Evolutionary conservation across 1,140 invertebrate genomes (phyloP).

Genomic region (Pteromalus puparum): DNA sequence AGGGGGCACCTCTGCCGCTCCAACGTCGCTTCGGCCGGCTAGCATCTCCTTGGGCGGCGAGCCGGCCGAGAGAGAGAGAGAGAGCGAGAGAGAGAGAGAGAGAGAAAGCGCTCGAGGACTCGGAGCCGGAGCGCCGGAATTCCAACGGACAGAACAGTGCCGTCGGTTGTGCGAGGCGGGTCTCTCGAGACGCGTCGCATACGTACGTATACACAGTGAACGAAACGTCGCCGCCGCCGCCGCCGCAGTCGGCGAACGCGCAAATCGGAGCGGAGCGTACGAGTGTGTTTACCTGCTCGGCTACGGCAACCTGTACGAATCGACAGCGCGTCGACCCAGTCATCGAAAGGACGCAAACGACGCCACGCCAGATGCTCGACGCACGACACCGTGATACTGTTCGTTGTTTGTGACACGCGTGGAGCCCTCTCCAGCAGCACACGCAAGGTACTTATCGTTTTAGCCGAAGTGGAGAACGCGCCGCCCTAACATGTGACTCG

Average conservation of each 20-base stretch:
- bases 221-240: background rate
- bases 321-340: background rate
- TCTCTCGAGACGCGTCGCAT: constrained; percentile 48
- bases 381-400: background rate
- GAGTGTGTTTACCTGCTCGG: background rate
- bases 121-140: constrained; percentile 64
- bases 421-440: background rate
- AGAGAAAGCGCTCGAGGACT: constrained; percentile 58
- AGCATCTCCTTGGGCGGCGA: constrained; percentile 37
- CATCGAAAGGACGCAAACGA: constrained; percentile 39
- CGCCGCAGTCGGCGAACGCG: background rate
- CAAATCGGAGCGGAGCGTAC: background rate
- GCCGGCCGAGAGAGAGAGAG: constrained; percentile 31
- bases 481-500: constrained; percentile 49
- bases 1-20: background rate
- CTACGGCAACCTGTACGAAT: background rate
- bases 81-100: constrained; percentile 50
- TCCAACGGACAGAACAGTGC: constrained; percentile 67
- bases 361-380: background rate
- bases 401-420: constrained; percentile 17
- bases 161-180: constrained; percentile 63
- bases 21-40: background rate
- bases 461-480: background rate
- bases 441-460: background rate
- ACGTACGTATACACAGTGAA: background rate